Base-by-base conservation (phyloP, 1,140 invertebrate genomes). In the Drosophila sucinea region DNA sequence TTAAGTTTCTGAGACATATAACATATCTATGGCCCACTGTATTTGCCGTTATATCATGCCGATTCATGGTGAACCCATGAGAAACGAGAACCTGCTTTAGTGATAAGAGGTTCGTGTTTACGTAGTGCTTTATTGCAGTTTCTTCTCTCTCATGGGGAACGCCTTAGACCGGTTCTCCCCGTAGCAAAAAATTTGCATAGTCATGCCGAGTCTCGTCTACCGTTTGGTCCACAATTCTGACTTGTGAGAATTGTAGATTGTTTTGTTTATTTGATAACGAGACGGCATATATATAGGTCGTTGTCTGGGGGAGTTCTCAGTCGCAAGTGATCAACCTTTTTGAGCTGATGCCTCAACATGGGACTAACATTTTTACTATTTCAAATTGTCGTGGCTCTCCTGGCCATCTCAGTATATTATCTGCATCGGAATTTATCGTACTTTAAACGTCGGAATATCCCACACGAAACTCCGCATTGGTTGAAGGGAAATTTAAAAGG, bases 371-470 rank as follows among this genome's bases (percentile, higher is more conserved):
- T 73, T 17, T 17, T 78, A 8, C 75, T 79, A 2, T 69, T 79
- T 27, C 75, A 79, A 51, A 41, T 79, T 23, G 68, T 38, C 0
- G 32, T 79, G 25, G 63, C 76, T n/a, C 29, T 79, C 7, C 40
- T 79, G 29, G 69, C 75, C 29, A 65, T 78, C 4, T 2, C 63
- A 0, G 11, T 44, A 2, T 79, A 73, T 35, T 41, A 47, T 38
- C 0, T 79, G 0, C 10, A 79, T 17, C 61, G 60, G 0, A 68
- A 56, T 27, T 8, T 79, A 6, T 66, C 57, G 0, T 83, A 54
- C 72, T 94, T 93, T 82, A 86, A 84, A 58, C 70, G 64, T 8
- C 89, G 85, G 8, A 90, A 92, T 17, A 83, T 94, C 1, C 89
- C 90, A 0, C 87, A 92, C 40, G 70, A 92, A 0, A 8, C 66